Conservation (phyloP, 2,888 invertebrate species). For the Tetragnatha montana region DNA sequence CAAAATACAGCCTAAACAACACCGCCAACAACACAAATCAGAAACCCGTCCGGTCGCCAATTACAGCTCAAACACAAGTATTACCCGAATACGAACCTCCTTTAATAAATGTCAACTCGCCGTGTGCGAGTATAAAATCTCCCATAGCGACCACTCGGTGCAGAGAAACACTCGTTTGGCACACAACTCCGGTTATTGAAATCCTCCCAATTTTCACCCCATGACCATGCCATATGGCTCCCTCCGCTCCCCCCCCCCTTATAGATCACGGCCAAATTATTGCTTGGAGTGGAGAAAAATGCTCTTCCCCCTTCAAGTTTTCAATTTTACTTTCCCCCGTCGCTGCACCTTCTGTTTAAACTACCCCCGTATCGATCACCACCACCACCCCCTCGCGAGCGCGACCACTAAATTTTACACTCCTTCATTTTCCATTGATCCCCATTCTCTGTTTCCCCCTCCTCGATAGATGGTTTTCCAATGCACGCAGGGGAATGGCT, state of each 20-base stretch:
- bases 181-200: slow-evolving; percentile 66
- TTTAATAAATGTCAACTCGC: slow-evolving; percentile 41
- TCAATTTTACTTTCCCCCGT: slow-evolving; percentile 38
- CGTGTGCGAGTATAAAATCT: slow-evolving; percentile 28
- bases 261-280: slow-evolving; percentile 59
- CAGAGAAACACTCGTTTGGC: slow-evolving; percentile 45
- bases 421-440: slow-evolving; percentile 39
- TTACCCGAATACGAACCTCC: background rate
- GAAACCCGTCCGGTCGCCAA: slow-evolving; percentile 5
- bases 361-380: slow-evolving; percentile 24
- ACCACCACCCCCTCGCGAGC: slow-evolving; percentile 2
- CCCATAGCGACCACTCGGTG: slow-evolving; percentile 42
- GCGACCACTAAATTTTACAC: slow-evolving; percentile 47
- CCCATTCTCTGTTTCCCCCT: background rate
- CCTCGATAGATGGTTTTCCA: background rate
- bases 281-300: slow-evolving; percentile 27
- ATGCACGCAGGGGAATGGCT: background rate
- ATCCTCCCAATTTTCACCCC: slow-evolving; percentile 59
- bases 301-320: slow-evolving; percentile 27
- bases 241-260: background rate
- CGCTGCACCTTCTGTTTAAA: background rate
- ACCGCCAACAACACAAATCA: background rate
- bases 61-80: slow-evolving; percentile 38
- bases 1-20: background rate
- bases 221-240: slow-evolving; percentile 65